A percentile compares a stretch with the other conserved stretches of the same genome.
Conservation (phyloP, 2,797 vertebrate species). For the Delichon dasypus region DNA sequence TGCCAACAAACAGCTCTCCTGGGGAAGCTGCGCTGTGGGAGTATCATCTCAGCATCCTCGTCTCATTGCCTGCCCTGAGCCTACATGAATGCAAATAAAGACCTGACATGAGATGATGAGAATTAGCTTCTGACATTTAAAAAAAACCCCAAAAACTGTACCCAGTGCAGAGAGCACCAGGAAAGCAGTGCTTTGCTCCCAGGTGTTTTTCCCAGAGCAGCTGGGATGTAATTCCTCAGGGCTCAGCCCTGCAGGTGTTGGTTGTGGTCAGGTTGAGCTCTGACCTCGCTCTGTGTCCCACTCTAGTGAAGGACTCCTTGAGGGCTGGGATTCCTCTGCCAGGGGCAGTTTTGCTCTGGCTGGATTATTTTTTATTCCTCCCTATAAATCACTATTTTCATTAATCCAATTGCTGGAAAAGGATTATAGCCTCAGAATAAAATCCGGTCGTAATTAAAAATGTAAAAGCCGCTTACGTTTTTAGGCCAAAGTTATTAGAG, state of each 20-base stretch:
- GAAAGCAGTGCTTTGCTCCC: neutral
- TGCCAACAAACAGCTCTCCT: neutral
- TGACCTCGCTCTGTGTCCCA: rapidly evolving
- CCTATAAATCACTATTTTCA: neutral
- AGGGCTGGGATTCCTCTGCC: neutral
- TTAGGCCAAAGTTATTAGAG: conserved; percentile 58
- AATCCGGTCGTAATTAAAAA: conserved; percentile 43
- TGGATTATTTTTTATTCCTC: neutral
- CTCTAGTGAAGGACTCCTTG: neutral
- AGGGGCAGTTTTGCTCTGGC: neutral
- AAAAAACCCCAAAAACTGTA: too few relatives aligned
- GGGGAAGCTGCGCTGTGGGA: neutral
- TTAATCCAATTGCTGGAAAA: conserved; percentile 60
- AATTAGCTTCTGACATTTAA: neutral
- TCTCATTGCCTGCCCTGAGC: neutral
- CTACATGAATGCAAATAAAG: neutral
- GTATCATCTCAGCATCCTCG: neutral
- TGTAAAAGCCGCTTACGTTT: conserved; percentile 52
- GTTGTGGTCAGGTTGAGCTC: too few relatives aligned
- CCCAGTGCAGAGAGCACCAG: neutral
- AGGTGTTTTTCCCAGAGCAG: neutral
- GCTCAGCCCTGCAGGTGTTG: neutral
- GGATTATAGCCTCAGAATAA: conserved; percentile 43
- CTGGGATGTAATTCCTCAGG: neutral
- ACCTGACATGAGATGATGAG: neutral